Conservation (phyloP, 2,797 vertebrate genomes). For the Glyptemys insculpta region DNA sequence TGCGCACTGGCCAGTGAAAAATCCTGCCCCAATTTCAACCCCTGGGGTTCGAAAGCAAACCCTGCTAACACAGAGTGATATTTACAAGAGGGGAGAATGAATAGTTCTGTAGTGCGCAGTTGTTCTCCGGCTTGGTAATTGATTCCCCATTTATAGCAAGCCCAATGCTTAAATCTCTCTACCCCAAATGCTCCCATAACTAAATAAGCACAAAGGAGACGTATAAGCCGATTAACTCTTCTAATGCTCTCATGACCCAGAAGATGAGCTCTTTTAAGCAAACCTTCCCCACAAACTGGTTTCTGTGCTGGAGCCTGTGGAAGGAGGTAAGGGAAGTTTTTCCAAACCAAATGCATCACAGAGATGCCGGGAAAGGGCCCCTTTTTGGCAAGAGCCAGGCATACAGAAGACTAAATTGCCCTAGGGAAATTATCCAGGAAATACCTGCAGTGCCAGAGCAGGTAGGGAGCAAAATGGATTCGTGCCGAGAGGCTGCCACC, state of each 20-base stretch:
- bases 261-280: background rate
- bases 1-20: background rate
- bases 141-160: background rate
- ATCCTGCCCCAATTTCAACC: background rate
- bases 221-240: constrained; percentile 42
- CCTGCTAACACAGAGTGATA: background rate
- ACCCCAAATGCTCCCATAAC: background rate
- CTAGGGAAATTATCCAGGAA: background rate
- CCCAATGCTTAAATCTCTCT: background rate
- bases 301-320: rapidly evolving
- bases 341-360: background rate
- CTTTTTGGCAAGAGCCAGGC: background rate
- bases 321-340: rapidly evolving
- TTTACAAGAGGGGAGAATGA: too few relatives aligned
- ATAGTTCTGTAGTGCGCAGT: background rate
- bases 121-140: background rate
- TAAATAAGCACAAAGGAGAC: rapidly evolving
- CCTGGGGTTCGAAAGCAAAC: background rate
- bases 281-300: rapidly evolving
- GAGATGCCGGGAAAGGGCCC: background rate
- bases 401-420: background rate
- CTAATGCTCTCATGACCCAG: constrained; percentile 62
- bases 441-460: background rate
- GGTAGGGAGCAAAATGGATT: background rate
- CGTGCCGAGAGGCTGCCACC: background rate